Conservation (phyloP, 2,113 vertebrate genomes). For the Empidonax alnorum region DNA sequence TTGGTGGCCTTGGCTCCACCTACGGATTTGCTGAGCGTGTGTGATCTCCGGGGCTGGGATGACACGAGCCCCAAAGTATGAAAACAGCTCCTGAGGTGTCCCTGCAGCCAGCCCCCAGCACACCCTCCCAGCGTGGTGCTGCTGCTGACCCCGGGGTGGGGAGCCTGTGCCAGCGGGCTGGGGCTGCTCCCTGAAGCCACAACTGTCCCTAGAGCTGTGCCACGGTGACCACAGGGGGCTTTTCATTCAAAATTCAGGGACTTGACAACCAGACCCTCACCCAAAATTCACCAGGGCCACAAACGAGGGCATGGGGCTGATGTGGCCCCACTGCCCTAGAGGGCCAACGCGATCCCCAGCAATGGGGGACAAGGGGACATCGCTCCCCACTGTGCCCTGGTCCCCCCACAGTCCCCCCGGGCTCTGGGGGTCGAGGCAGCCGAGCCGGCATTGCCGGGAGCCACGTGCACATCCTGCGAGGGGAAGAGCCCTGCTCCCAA, state of each 20-base stretch:
- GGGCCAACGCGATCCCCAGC: rapidly evolving
- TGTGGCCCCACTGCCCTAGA: neutral
- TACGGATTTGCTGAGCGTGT: neutral
- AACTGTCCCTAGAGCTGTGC: neutral
- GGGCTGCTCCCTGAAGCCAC: neutral
- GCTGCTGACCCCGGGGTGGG: rapidly evolving
- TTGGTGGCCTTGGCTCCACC: neutral
- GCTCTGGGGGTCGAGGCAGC: neutral
- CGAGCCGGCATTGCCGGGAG: neutral
- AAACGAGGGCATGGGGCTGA: rapidly evolving
- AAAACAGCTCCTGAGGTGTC: neutral
- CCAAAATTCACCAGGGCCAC: rapidly evolving
- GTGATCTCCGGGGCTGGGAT: neutral
- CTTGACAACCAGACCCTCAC: neutral
- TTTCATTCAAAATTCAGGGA: neutral
- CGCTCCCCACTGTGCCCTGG: rapidly evolving
- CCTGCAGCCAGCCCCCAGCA: neutral
- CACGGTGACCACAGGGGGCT: rapidly evolving
- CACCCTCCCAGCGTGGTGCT: rapidly evolving
- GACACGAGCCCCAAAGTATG: neutral
- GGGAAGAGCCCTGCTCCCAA: conserved; percentile 6
- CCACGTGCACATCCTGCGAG: neutral
- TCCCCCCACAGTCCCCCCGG: rapidly evolving
- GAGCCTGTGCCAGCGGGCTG: neutral
- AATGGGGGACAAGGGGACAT: rapidly evolving